Evolutionary conservation across 2,797 vertebrate genomes (phyloP).

Genomic region (Notoglanidium macrostoma): DNA sequence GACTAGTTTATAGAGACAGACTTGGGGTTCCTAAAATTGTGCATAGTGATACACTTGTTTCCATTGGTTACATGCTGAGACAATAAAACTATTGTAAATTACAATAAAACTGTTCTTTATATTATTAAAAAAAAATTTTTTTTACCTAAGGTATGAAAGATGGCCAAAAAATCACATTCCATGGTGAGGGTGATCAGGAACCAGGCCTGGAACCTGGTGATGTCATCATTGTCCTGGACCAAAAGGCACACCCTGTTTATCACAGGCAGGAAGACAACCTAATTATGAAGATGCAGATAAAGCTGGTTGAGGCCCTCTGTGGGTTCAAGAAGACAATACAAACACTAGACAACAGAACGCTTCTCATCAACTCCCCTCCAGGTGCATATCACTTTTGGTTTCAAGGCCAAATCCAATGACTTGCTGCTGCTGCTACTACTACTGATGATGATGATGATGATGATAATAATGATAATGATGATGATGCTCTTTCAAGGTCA

Average conservation of each 20-base stretch:
- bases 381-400: constrained; percentile 70
- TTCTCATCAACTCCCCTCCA: constrained; percentile 81
- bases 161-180: constrained; percentile 91
- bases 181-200: constrained; percentile 94
- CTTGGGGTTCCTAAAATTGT: background rate
- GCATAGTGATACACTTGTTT: background rate
- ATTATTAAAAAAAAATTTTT: no score
- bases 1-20: background rate
- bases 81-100: background rate
- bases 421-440: background rate
- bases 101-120: no score
- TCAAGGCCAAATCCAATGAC: background rate
- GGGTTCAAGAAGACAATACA: constrained; percentile 87
- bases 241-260: constrained; percentile 88
- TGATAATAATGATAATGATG: background rate
- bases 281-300: constrained; percentile 86
- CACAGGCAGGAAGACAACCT: constrained; percentile 85
- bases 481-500: constrained; percentile 75
- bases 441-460: no score
- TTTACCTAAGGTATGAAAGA: constrained; percentile 89
- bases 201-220: constrained; percentile 94
- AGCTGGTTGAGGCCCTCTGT: constrained; percentile 89
- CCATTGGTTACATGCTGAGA: background rate
- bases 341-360: constrained; percentile 85
- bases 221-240: constrained; percentile 90